Percentiles rank a stretch among this genome's conserved stretches.
These are phyloP conservation scores for Ciconia nigra DNA, from an alignment of 2,797 vertebrate species.

Conservation along the genomic window DNA sequence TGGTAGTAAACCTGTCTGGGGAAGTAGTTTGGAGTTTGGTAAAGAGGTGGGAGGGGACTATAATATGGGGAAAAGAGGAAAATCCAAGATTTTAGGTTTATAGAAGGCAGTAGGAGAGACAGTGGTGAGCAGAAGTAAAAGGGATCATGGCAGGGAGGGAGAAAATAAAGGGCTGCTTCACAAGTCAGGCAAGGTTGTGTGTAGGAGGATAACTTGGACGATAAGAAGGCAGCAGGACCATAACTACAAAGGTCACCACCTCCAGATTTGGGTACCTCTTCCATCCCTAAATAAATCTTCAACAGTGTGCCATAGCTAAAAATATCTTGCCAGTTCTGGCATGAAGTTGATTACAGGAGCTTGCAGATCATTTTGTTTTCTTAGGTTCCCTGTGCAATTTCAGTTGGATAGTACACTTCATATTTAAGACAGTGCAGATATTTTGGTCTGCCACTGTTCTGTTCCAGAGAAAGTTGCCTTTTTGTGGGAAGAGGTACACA, in stretches of 20 bases:
- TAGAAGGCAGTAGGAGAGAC: not conserved
- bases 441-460: not conserved
- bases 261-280: not conserved
- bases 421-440: not conserved
- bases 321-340: not conserved
- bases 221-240: not conserved
- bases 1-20: not conserved
- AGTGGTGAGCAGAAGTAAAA: not conserved
- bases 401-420: not conserved
- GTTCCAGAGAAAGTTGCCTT: not conserved
- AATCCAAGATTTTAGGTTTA: not conserved
- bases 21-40: not conserved
- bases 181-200: not conserved
- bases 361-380: not conserved
- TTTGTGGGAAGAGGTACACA: not conserved
- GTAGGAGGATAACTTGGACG: not conserved
- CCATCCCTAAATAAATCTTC: slow-evolving; percentile 11
- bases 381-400: not conserved
- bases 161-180: not conserved
- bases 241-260: not conserved
- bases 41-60: not conserved
- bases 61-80: not conserved
- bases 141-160: not conserved
- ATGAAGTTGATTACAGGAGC: not conserved
- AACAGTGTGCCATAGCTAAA: not conserved